These are phyloP conservation scores for Hydra vulgaris DNA, from an alignment of 30 jellyfish, hydroid and myxozoan genomes.

Conservation along the genomic window DNA sequence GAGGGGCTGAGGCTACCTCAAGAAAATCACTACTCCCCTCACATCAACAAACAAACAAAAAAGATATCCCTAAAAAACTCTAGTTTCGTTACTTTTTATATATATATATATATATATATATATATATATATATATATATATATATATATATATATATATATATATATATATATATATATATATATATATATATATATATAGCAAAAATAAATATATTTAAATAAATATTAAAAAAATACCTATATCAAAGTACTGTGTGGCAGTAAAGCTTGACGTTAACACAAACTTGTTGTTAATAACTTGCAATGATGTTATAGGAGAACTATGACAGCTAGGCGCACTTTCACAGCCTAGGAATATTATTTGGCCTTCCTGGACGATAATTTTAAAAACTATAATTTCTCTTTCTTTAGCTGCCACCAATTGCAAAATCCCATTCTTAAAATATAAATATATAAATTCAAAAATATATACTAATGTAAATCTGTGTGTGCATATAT, in stretches of 20 bases:
- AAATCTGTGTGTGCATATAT: not conserved
- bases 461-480: not conserved
- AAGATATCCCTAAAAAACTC: no score
- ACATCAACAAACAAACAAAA: no score
- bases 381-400: constrained; percentile 6
- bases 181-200: no score
- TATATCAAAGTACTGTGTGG: constrained; percentile 27
- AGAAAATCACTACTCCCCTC: no score
- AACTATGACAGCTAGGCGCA: constrained; percentile 25
- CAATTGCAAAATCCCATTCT: constrained; percentile 11
- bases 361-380: not conserved
- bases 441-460: no score
- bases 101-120: no score
- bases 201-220: no score
- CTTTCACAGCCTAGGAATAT: constrained; percentile 3
- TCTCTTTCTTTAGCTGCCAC: constrained; percentile 18
- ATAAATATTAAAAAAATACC: not conserved
- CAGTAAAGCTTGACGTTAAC: constrained; percentile 16
- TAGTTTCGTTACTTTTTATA: no score
- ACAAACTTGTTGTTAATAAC: constrained; percentile 4
- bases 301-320: constrained; percentile 23
- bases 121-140: no score
- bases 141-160: no score
- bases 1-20: no score
- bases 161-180: no score